Evolutionary conservation across 2,113 vertebrate genomes (phyloP).

Genomic region (Onychostruthus taczanowskii): DNA sequence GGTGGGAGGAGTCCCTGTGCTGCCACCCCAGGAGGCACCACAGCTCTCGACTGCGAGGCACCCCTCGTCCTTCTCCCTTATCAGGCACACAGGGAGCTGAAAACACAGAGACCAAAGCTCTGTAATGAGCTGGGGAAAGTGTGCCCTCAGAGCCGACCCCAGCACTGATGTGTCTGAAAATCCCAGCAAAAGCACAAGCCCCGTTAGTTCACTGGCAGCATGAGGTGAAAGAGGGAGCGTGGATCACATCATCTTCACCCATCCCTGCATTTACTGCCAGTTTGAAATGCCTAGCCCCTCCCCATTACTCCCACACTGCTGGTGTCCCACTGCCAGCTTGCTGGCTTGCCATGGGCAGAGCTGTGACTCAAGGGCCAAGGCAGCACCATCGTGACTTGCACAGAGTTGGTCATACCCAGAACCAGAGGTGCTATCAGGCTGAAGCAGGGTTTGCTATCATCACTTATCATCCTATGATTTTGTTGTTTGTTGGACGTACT

Average conservation of each 20-base stretch:
- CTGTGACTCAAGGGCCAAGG: background rate
- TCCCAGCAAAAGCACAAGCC: background rate
- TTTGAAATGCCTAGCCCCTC: background rate
- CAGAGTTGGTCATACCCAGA: background rate
- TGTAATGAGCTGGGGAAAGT: background rate
- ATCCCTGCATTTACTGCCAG: background rate
- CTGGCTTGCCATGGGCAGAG: background rate
- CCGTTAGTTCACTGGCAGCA: background rate
- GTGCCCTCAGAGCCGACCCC: background rate
- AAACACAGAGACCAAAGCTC: background rate
- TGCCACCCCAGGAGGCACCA: background rate
- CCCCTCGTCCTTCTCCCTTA: background rate
- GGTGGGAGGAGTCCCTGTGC: background rate
- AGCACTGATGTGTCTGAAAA: background rate
- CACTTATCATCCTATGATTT: background rate
- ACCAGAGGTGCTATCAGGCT: background rate
- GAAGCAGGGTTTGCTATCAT: background rate
- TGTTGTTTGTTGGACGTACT: background rate
- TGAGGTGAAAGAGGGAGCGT: fast-evolving
- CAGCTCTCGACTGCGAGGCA: fast-evolving
- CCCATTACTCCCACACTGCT: fast-evolving
- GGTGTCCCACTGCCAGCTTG: background rate
- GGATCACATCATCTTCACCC: background rate
- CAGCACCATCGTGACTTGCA: background rate
- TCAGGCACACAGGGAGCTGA: background rate